Conservation (phyloP, 2,888 invertebrate genomes). For the Trichogramma evanescens region DNA sequence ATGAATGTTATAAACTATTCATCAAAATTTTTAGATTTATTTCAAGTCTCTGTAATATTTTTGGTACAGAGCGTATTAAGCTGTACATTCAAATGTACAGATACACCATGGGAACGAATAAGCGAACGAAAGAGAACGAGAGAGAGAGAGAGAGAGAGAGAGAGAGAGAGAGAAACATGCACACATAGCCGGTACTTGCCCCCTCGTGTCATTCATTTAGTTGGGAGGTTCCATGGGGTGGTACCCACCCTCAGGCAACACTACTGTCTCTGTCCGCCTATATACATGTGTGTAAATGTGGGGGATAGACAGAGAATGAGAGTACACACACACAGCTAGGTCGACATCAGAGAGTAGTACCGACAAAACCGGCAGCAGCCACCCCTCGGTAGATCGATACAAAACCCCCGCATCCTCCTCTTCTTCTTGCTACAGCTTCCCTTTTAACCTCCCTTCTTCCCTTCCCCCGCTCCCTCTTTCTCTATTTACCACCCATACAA, state of each 20-base stretch:
- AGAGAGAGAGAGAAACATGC: slow-evolving; percentile 25
- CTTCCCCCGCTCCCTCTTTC: neutral
- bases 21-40: too few species aligned
- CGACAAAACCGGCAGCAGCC: slow-evolving; percentile 25
- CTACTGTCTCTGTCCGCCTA: slow-evolving; percentile 6
- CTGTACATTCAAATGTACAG: neutral
- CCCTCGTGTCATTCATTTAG: slow-evolving; percentile 45
- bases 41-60: too few species aligned
- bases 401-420: slow-evolving; percentile 35
- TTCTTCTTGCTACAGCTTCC: slow-evolving; percentile 27
- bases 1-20: too few species aligned
- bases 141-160: slow-evolving; percentile 3
- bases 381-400: slow-evolving; percentile 43
- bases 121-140: neutral
- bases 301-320: too few species aligned
- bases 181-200: slow-evolving; percentile 25
- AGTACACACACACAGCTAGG: neutral
- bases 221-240: slow-evolving; percentile 32
- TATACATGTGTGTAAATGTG: too few species aligned
- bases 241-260: slow-evolving; percentile 23
- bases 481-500: slow-evolving; percentile 35
- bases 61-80: too few species aligned
- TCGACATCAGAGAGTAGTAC: slow-evolving; percentile 17
- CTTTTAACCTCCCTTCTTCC: slow-evolving; percentile 20
- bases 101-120: neutral